Evolutionary conservation across 2,113 vertebrate genomes (phyloP).

Genomic region (Cnemophilus loriae): DNA sequence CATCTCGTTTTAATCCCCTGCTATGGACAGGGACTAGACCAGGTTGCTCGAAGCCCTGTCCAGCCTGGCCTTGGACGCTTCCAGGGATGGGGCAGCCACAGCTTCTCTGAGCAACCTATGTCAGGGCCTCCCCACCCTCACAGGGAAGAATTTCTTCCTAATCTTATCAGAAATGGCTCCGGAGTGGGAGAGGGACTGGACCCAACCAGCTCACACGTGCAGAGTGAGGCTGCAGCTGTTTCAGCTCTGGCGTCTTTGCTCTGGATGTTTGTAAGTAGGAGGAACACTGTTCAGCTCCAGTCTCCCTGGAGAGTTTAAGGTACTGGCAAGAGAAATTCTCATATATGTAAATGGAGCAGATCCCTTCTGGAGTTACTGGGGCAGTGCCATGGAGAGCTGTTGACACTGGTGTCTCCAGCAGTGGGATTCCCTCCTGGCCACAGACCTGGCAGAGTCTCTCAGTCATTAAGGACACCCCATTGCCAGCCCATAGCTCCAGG

Average conservation of each 20-base stretch:
- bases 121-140: neutral
- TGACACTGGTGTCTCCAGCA: neutral
- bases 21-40: fast-evolving
- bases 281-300: neutral
- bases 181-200: neutral
- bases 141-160: neutral
- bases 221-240: neutral
- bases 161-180: neutral
- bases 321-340: neutral
- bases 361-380: neutral
- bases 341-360: neutral
- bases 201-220: neutral
- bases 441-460: neutral
- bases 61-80: neutral
- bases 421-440: neutral
- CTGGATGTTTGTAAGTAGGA: neutral
- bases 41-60: fast-evolving
- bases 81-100: neutral
- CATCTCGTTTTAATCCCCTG: neutral
- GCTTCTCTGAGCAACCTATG: neutral
- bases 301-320: neutral
- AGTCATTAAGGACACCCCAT: fast-evolving
- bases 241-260: neutral
- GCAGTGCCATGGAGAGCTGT: neutral
- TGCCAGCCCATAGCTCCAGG: neutral